A percentile compares a stretch with the other conserved stretches of the same genome.
Evolutionary conservation across 1,140 invertebrate species (phyloP).

Genomic region (Camponotus floridanus): DNA sequence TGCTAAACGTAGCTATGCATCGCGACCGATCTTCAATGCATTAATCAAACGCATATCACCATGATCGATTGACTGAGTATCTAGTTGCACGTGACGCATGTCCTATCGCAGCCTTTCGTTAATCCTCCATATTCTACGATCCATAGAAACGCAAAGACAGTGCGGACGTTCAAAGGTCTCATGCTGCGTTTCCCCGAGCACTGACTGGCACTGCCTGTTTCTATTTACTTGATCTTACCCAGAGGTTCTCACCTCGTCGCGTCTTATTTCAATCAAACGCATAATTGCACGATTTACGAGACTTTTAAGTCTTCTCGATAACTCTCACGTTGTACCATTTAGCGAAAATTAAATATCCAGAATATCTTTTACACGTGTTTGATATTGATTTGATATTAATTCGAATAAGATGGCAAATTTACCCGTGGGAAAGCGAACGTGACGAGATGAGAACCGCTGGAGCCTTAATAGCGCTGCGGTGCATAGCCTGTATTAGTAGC

Average conservation of each 20-base stretch:
- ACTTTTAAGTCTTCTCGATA: too few relatives aligned
- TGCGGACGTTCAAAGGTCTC: slow-evolving; percentile 69
- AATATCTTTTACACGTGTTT: neutral
- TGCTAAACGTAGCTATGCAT: neutral
- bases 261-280: neutral
- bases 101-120: slow-evolving; percentile 36
- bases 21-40: slow-evolving; percentile 3
- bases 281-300: neutral
- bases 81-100: slow-evolving; percentile 25
- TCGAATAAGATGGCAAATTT: neutral
- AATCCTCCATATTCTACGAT: slow-evolving; percentile 68
- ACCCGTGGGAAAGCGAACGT: neutral
- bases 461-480: slow-evolving; percentile 57
- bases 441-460: slow-evolving; percentile 63
- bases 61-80: slow-evolving; percentile 45
- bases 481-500: slow-evolving; percentile 67
- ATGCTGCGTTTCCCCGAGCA: slow-evolving; percentile 69
- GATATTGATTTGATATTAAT: neutral
- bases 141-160: slow-evolving; percentile 70
- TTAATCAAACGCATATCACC: slow-evolving; percentile 22
- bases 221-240: slow-evolving; percentile 75
- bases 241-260: slow-evolving; percentile 64
- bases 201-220: slow-evolving; percentile 76
- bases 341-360: neutral
- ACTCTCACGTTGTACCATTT: neutral